These are phyloP conservation scores for Galbula dea DNA, from an alignment of 2,113 vertebrate species.

Conservation along the genomic window DNA sequence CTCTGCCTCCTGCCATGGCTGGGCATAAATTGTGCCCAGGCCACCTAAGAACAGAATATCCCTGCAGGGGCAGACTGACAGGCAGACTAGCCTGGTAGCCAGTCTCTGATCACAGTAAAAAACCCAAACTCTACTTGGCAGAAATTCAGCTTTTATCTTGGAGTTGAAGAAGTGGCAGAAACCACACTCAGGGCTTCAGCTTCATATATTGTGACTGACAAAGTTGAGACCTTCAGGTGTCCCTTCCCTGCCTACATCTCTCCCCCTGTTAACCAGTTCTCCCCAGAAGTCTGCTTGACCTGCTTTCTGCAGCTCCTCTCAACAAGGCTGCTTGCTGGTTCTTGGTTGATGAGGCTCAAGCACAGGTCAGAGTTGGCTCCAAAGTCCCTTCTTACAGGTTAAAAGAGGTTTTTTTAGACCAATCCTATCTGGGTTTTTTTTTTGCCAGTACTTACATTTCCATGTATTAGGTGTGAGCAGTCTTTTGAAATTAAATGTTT, in stretches of 20 bases:
- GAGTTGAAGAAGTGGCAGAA: not conserved
- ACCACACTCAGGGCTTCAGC: not conserved
- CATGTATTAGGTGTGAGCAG: not conserved
- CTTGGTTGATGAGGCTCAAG: not conserved
- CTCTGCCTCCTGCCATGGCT: rapidly evolving
- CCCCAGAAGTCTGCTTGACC: not conserved
- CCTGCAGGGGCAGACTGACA: not conserved
- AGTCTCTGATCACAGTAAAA: not conserved
- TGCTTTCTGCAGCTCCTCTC: not conserved
- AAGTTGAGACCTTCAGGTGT: not conserved
- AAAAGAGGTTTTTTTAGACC: not conserved
- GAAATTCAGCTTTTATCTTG: not conserved
- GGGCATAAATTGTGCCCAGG: not conserved
- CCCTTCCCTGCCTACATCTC: not conserved
- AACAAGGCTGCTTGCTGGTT: not conserved
- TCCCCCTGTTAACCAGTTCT: not conserved
- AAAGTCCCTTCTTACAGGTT: not conserved
- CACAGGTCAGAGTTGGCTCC: not conserved
- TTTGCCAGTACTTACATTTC: not conserved
- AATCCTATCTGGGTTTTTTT: not conserved
- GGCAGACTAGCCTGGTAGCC: not conserved
- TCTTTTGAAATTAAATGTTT: not conserved
- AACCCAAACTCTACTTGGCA: not conserved
- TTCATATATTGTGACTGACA: not conserved
- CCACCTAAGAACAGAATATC: not conserved